phyloP scores from a whole-genome alignment of 2,888 invertebrate genomes.

The Podabrus alpinus region DNA sequence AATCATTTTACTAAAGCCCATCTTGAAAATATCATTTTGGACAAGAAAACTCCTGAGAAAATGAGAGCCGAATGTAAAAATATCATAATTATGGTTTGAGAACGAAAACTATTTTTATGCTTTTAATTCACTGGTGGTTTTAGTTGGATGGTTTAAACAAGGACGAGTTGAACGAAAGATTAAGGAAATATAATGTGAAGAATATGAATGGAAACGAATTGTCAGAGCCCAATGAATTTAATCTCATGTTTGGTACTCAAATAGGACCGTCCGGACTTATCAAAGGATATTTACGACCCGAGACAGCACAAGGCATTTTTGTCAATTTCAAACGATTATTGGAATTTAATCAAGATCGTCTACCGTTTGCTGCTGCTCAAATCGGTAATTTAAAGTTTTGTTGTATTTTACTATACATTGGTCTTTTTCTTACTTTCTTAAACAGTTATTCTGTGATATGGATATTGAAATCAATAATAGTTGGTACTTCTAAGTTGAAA shows the following conservation, averaged over 20 bases:
- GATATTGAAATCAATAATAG: too few relatives aligned
- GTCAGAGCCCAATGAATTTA: conserved; percentile 95
- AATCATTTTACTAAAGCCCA: conserved; percentile 97
- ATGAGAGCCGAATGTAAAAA: conserved; percentile 75
- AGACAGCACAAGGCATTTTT: conserved; percentile 99
- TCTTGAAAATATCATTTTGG: conserved; percentile 81
- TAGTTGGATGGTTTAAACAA: conserved; percentile 89
- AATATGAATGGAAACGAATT: conserved; percentile 95
- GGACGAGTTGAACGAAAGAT: conserved; percentile 83
- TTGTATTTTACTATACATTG: too few relatives aligned
- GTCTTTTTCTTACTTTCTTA: too few relatives aligned
- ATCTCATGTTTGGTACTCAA: conserved; percentile 97
- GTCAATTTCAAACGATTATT: conserved; percentile 97
- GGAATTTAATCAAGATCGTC: conserved; percentile 93
- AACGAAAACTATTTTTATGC: neutral
- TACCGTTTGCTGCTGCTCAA: conserved; percentile 98
- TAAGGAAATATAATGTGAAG: conserved; percentile 88
- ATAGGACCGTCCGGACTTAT: conserved; percentile 96
- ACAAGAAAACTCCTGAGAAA: conserved; percentile 79
- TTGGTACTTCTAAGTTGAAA: too few relatives aligned
- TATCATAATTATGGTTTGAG: conserved; percentile 69
- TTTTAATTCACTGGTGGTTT: conserved; percentile 11
- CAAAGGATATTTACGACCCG: conserved; percentile 94
- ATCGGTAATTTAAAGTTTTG: too few relatives aligned
- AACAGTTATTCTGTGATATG: too few relatives aligned